phyloP scores from a whole-genome alignment of 2,797 vertebrate species.

The Leptodactylus fallax region DNA sequence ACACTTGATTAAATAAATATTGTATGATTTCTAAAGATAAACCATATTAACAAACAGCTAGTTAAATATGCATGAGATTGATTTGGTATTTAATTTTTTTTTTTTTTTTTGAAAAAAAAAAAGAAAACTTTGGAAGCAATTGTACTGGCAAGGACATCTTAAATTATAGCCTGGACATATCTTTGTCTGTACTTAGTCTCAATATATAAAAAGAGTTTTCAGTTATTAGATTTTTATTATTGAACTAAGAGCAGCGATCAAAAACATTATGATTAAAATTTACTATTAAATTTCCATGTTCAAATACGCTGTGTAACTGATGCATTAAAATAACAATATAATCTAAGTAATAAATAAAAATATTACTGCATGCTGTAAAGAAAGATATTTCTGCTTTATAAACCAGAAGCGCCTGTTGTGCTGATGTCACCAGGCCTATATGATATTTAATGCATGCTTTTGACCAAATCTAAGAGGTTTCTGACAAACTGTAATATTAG shows the following conservation, averaged over 20 bases:
- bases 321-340: too few relatives aligned
- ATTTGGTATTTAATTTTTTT: conserved; percentile 1
- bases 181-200: neutral
- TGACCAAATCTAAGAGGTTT: neutral
- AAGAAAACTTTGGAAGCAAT: neutral
- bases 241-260: neutral
- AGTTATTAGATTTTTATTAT: neutral
- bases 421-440: neutral
- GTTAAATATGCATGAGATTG: conserved; percentile 38
- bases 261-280: too few relatives aligned
- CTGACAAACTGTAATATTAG: neutral
- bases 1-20: conserved; percentile 48
- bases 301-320: too few relatives aligned
- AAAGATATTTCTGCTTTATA: neutral
- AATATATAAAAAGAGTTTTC: neutral
- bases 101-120: neutral
- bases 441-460: neutral
- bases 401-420: neutral
- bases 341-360: neutral
- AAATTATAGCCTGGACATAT: neutral
- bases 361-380: neutral
- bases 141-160: conserved; percentile 21
- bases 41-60: conserved; percentile 21
- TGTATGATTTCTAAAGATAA: conserved; percentile 46
- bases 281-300: too few relatives aligned